Evolutionary conservation across 1,140 invertebrate species (phyloP), one percentile per base, ranked within the genome.

Genomic region (Bombyx mandarina): DNA sequence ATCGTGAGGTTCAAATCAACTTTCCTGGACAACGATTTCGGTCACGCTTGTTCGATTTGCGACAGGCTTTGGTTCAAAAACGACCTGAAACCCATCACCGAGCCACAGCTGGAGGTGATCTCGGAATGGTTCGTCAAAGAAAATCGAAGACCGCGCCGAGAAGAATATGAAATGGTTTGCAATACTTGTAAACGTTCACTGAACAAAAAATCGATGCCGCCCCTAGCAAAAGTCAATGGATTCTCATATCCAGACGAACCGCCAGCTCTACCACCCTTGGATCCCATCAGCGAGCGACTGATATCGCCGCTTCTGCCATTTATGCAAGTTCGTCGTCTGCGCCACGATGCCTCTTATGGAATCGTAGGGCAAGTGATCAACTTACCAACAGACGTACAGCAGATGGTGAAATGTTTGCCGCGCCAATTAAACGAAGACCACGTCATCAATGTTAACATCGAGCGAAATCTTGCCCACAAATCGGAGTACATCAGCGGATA

Each of bases 321-420:
- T 63, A 80, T 80, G 70, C 79, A 82, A 73, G 69, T 84, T 45
- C 65, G 78, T 65, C 65, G 77, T 46, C 59, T 83, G 51, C 69
- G 78, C 7, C 71, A 80, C 72, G 65, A 81, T 65, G 57, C 58
- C 22, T 66, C 58, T 52, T 71, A 75, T 71, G 80, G 72, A 59
- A 82, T 86, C 53, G 64, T 67, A 44, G 77, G 73, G 8, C 76
- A 83, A 75, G 65, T 82, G 52, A 79, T 83, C 43, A 83, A 86
- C 62, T 73, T 83, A 35, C 82, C 82, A 63, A 67, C 79, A 5
- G 51, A 35, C 26, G 26, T 35, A 35, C 26, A 35, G 26, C 60
- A 61, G 0, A 78, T 86, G 78, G 75, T 82, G 54, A 68, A 75
- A 65, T 60, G 54, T 18, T 77, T 85, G 60, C 79, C 79, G 1